Percentiles rank a stretch among this genome's conserved stretches.
Evolutionary conservation across 2,888 invertebrate genomes (phyloP).

Genomic region (Galerucella pusilla): DNA sequence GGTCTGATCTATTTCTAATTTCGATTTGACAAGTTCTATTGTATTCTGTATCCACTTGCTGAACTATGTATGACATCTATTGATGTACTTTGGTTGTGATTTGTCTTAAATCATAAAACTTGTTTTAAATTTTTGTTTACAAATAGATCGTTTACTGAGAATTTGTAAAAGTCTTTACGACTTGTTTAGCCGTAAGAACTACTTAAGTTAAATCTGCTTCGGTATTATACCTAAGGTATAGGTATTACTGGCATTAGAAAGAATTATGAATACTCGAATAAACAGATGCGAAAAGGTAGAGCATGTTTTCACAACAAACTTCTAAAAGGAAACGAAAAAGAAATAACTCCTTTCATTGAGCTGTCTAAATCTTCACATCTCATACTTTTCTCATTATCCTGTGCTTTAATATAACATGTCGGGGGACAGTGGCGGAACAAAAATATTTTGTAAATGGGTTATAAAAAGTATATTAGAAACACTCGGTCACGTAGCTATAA

Average conservation of each 20-base stretch:
- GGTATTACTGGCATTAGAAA: not conserved
- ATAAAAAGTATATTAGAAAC: not conserved
- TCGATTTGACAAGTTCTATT: no score
- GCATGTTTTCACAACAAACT: conserved; percentile 14
- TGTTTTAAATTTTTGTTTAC: no score
- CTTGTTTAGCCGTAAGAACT: not conserved
- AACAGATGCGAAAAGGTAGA: conserved; percentile 14
- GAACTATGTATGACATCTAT: no score
- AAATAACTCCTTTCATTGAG: conserved; percentile 14
- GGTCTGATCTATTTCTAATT: no score
- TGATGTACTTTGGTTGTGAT: no score
- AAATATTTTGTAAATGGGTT: not conserved
- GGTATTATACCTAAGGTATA: not conserved
- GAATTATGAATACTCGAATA: conserved; percentile 8
- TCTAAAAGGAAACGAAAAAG: not conserved
- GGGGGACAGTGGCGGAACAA: not conserved
- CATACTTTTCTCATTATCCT: conserved; percentile 21
- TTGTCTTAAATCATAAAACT: no score
- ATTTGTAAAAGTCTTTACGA: not conserved
- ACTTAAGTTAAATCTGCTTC: conserved; percentile 3
- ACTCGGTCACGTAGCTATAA: no score
- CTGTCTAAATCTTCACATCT: conserved; percentile 21
- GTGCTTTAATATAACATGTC: not conserved
- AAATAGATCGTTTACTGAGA: not conserved
- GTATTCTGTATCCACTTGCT: no score